phyloP scores from a whole-genome alignment of 2,797 vertebrate species.

The Leucoraja ocellata region DNA sequence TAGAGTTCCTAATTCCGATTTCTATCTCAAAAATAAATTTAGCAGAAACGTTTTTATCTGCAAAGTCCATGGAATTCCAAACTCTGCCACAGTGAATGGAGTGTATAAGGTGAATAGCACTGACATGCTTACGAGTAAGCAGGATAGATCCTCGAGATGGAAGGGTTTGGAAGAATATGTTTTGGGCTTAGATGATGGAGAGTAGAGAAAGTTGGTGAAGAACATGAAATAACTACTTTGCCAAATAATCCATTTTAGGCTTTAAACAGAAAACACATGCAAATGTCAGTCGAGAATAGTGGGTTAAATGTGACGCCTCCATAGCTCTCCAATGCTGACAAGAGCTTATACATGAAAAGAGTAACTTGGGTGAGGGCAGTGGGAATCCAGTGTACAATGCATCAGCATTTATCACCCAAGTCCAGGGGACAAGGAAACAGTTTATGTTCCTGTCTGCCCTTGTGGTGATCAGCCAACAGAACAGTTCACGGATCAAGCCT shows the following conservation, averaged over 20 bases:
- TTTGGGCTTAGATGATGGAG: background rate
- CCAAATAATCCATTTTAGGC: background rate
- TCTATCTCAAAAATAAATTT: background rate
- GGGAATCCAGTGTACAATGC: background rate
- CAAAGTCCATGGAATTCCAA: too few relatives aligned
- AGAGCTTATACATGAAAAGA: background rate
- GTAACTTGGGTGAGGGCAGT: background rate
- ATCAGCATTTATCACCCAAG: conserved; percentile 24
- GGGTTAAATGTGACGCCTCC: background rate
- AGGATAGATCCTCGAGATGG: too few relatives aligned
- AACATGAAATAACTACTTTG: background rate
- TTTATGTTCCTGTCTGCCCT: background rate
- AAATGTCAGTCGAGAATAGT: background rate
- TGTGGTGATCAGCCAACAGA: background rate
- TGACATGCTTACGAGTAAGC: background rate
- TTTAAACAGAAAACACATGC: background rate
- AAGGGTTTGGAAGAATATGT: background rate
- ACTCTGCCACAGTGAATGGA: background rate
- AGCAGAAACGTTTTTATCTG: background rate
- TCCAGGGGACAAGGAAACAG: background rate
- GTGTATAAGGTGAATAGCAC: background rate
- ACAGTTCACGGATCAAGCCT: background rate
- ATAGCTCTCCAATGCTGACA: background rate
- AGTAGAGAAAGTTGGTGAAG: background rate
- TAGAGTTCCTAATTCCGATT: background rate